Percentiles rank a stretch among this genome's conserved stretches.
These are phyloP conservation scores for Anagyrus pseudococci DNA, from an alignment of 2,888 invertebrate species.

Conservation along the genomic window DNA sequence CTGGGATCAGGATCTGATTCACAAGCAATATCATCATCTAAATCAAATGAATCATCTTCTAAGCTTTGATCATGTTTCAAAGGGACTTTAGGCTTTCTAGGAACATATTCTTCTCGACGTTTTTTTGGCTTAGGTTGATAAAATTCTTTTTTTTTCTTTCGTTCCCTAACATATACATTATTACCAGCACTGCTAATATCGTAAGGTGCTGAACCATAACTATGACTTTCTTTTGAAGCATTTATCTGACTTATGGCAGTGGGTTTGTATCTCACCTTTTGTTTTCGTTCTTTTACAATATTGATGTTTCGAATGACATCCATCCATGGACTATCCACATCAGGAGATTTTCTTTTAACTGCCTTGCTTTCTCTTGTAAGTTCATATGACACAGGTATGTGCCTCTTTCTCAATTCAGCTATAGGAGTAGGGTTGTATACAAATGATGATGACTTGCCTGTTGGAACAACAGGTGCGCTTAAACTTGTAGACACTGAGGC, in stretches of 20 bases:
- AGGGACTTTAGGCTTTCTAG: slow-evolving; percentile 56
- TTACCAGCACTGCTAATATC: slow-evolving; percentile 50
- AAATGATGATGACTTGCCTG: slow-evolving; percentile 48
- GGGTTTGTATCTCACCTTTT: slow-evolving; percentile 53
- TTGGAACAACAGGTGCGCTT: slow-evolving; percentile 48
- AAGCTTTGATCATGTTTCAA: slow-evolving; percentile 48
- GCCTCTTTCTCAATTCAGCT: slow-evolving; percentile 65
- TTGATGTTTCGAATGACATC: slow-evolving; percentile 44
- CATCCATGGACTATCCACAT: slow-evolving; percentile 50
- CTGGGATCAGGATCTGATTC: slow-evolving; percentile 30
- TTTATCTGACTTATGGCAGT: slow-evolving; percentile 48
- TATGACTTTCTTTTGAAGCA: slow-evolving; percentile 41
- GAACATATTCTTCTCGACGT: slow-evolving; percentile 58
- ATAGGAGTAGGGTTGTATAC: slow-evolving; percentile 73
- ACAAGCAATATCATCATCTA: slow-evolving; percentile 59
- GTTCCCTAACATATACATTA: slow-evolving; percentile 45
- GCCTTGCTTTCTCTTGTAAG: slow-evolving; percentile 55
- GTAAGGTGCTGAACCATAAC: slow-evolving; percentile 49
- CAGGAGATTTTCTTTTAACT: slow-evolving; percentile 56
- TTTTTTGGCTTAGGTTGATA: slow-evolving; percentile 57
- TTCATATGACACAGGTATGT: slow-evolving; percentile 57
- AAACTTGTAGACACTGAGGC: slow-evolving; percentile 41
- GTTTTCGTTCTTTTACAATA: slow-evolving; percentile 27
- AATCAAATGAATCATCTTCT: slow-evolving; percentile 58
- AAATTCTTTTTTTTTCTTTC: slow-evolving; percentile 48